Base-by-base conservation (phyloP, 2,797 vertebrate species). In the Heteromormyrus szaboi region DNA sequence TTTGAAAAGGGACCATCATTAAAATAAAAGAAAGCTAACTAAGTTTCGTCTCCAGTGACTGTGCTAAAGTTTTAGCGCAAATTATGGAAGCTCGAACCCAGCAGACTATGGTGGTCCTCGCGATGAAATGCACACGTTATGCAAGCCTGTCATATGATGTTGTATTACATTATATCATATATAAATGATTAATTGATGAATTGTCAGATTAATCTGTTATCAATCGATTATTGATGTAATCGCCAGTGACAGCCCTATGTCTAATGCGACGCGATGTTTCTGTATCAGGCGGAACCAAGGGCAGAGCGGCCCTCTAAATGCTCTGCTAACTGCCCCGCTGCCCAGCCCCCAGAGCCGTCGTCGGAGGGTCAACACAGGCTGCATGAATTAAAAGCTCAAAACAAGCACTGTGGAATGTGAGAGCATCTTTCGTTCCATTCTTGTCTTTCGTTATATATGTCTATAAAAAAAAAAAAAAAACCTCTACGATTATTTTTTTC, bases 371-470 rank as follows among this genome's bases (percentile, higher is more conserved):
- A 79, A 44, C 6, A 12, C 79, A n/a, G 19, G 19, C 37, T 87
- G 29, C n/a, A 12, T 33, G 14, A n/a, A 65, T 44, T 19, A 87
- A 62, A 87, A 41, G 19, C 86, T 89, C 84, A 68, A 81, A 86
- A 53, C 59, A 41, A 85, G 41, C 59, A 51, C 53, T 92, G 84
- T 92, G 95, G 95, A 96, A 96, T 96, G 95, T 95, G 90, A 89
- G 87, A 93, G 93, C 65, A 92, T 89, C 88, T 91, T 89, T 2
- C 17, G 65, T 84, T 88, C 88, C 88, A 91, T 90, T 91, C 88
- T 90, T 88, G 90, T 86, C 85, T 89, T 88, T 90, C 87, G 17
- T 85, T 89, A 7, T 88, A 51, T 89, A n/a, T 89, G 81, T 53
- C 48, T 59, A 62, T 51, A 62, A 46, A 79, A 68, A 25, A 25